These are phyloP conservation scores for Venustoraphidia nigricollis DNA, from an alignment of 2,888 invertebrate species.

Conservation along the genomic window DNA sequence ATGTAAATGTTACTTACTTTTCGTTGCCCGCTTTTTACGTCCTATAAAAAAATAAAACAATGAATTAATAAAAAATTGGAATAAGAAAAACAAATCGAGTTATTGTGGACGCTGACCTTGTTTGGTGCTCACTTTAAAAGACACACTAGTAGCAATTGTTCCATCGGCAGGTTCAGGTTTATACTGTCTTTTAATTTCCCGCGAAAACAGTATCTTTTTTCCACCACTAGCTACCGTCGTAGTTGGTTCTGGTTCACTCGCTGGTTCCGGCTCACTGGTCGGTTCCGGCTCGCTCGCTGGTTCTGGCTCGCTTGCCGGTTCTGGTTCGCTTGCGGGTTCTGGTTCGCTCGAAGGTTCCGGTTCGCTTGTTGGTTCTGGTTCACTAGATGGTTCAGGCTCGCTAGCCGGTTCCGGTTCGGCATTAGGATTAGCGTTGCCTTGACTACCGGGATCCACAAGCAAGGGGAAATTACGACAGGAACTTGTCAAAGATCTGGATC, in stretches of 20 bases:
- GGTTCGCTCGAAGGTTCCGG: constrained; percentile 26
- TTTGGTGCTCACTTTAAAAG: constrained; percentile 56
- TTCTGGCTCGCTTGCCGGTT: constrained; percentile 21
- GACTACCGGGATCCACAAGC: constrained; percentile 27
- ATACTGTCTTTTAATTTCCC: constrained; percentile 1
- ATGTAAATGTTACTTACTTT: constrained; percentile 1
- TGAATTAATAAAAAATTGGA: background rate
- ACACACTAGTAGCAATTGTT: constrained; percentile 64
- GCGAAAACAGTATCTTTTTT: constrained; percentile 23
- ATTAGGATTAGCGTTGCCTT: constrained; percentile 22
- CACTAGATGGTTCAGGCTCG: constrained; percentile 24
- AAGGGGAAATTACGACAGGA: constrained; percentile 70
- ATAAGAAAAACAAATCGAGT: background rate
- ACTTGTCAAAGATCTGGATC: constrained; percentile 58
- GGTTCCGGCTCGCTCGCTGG: constrained; percentile 21
- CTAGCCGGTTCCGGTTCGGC: constrained; percentile 21
- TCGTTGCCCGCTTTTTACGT: constrained; percentile 20
- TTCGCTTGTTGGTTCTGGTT: constrained; percentile 24
- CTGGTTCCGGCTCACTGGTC: constrained; percentile 19
- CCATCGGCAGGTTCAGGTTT: constrained; percentile 31
- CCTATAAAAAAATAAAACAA: constrained; percentile 16
- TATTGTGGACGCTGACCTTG: constrained; percentile 26
- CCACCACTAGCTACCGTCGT: constrained; percentile 18
- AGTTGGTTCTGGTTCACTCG: constrained; percentile 16
- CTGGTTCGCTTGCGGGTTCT: constrained; percentile 20